A percentile compares a stretch with the other conserved stretches of the same genome.
Conservation (phyloP, 2,797 vertebrate species). For the Carcharodon carcharias region DNA sequence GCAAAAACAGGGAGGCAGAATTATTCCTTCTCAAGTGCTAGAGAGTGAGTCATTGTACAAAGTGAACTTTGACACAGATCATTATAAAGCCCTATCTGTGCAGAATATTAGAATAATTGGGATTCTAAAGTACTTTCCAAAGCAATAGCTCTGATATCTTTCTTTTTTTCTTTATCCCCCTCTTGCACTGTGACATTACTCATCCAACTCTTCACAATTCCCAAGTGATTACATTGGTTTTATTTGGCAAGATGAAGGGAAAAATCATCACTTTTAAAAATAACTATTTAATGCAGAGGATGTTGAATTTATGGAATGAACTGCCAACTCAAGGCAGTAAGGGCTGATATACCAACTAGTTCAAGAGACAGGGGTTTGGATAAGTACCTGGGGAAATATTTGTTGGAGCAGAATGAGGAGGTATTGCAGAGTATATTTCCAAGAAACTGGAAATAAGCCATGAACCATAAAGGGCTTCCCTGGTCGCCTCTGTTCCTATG, state of each 20-base stretch:
- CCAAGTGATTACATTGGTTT: not conserved
- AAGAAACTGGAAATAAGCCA: not conserved
- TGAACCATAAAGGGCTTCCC: not conserved
- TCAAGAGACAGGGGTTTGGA: not conserved
- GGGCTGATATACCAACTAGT: not conserved
- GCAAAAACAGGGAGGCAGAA: not conserved
- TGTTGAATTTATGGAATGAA: not conserved
- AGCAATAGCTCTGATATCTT: not conserved
- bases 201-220: not conserved
- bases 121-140: not conserved
- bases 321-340: not conserved
- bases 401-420: not conserved
- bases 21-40: not conserved
- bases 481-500: not conserved
- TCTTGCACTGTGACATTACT: not conserved
- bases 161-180: not conserved
- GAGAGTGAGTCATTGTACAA: not conserved
- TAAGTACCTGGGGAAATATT: not conserved
- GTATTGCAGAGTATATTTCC: not conserved
- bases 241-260: too few species aligned
- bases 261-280: not conserved
- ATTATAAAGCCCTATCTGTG: not conserved
- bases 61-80: conserved; percentile 1
- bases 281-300: not conserved
- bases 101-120: not conserved